Conservation (phyloP, 1,140 invertebrate species). For the Druon quercuslanigerum region DNA sequence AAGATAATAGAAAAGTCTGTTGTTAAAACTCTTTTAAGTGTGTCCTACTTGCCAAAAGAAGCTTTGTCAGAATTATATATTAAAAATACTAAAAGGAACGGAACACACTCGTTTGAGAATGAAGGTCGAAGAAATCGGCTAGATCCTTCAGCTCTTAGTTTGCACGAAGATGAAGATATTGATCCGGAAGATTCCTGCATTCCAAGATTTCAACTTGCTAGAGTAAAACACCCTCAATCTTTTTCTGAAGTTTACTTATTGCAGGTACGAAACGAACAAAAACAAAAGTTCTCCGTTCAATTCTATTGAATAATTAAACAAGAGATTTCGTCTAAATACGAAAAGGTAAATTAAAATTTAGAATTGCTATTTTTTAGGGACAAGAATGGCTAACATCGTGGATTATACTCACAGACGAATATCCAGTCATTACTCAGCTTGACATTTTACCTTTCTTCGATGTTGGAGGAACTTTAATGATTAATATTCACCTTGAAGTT, state of each 20-base stretch:
- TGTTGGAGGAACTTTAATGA: constrained; percentile 77
- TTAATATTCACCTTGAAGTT: constrained; percentile 70
- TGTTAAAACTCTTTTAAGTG: constrained; percentile 36
- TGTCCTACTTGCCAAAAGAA: constrained; percentile 44
- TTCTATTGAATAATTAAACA: no score
- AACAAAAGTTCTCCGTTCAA: no score
- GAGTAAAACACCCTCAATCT: constrained; percentile 74
- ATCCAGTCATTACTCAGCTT: constrained; percentile 73
- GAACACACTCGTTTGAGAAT: constrained; percentile 16
- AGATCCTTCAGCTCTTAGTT: background rate
- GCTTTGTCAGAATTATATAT: constrained; percentile 37
- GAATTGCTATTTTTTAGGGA: constrained; percentile 63
- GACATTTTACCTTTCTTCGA: constrained; percentile 76
- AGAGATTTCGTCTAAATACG: background rate
- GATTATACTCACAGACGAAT: constrained; percentile 70
- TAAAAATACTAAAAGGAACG: constrained; percentile 44
- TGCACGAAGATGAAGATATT: constrained; percentile 42
- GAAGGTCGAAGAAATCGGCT: background rate
- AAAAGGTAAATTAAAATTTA: background rate
- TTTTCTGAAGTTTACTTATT: constrained; percentile 76
- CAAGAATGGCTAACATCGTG: constrained; percentile 75
- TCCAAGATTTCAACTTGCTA: constrained; percentile 72
- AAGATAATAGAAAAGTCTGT: constrained; percentile 60
- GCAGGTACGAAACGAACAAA: constrained; percentile 62
- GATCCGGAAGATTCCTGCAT: constrained; percentile 65